A percentile compares a stretch with the other conserved stretches of the same genome.
Conservation (phyloP, 2,113 vertebrate species). For the Oncorhynchus keta region DNA sequence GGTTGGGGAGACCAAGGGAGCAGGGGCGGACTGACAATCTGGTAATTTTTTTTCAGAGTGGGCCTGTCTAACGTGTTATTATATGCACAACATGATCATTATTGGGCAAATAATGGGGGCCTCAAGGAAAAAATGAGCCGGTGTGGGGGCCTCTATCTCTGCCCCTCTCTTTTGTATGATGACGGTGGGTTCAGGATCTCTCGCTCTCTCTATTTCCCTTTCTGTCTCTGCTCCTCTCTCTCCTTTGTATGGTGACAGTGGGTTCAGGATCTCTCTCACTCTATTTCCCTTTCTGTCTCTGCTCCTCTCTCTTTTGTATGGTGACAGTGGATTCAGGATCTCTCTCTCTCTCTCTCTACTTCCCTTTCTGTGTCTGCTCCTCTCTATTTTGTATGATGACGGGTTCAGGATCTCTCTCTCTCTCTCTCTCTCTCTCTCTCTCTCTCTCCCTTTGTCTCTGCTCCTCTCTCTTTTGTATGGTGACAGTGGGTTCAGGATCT, state of each 20-base stretch:
- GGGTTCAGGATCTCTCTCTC: slow-evolving; percentile 23
- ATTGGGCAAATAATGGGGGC: too few species aligned
- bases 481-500: too few species aligned
- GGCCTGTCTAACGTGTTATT: too few species aligned
- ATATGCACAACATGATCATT: too few species aligned
- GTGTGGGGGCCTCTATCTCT: slow-evolving; percentile 32
- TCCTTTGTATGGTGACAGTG: too few species aligned
- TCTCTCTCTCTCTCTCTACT: background rate
- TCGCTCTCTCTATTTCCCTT: background rate
- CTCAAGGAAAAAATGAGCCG: too few species aligned
- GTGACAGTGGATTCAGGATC: too few species aligned
- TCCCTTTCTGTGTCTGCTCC: background rate
- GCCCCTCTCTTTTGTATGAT: slow-evolving; percentile 6
- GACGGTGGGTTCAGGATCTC: too few species aligned
- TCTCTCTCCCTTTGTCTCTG: background rate
- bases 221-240: background rate
- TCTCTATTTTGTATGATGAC: background rate
- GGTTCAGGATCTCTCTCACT: slow-evolving; percentile 13
- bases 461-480: too few species aligned
- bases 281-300: slow-evolving; percentile 11
- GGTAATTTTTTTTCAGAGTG: too few species aligned
- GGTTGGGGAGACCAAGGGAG: slow-evolving; percentile 38
- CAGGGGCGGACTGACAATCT: slow-evolving; percentile 31
- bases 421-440: slow-evolving; percentile 27
- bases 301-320: background rate